Evolutionary conservation across 2,888 invertebrate species (phyloP), one percentile per base, ranked within the genome.

Genomic region (Agrypnus murinus): DNA sequence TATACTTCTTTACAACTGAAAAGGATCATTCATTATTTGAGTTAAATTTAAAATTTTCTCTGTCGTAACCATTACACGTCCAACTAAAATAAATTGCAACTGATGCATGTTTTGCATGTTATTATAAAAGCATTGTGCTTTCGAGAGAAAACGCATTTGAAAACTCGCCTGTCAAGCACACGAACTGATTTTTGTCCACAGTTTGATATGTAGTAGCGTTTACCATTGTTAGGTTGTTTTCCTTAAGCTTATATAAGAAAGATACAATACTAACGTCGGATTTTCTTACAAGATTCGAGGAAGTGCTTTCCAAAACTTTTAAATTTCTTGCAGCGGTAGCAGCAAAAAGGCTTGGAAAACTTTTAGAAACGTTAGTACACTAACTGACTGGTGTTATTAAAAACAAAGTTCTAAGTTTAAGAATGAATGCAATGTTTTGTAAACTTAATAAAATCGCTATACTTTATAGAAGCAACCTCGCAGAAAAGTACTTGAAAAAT

Each of bases 101-200:
- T 55, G 55, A 36, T 38, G 55, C 36, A 50, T 50, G 17, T 55
- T 34, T 48, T 55, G 17, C 34, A 55, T 53, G 40, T 53, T 50
- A 53, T 40, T 55, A 64, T 50, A 53, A 64, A 64, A 43, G 55
- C 38, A 55, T 64, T 64, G 45, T 58, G 58, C 36, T 57, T 36
- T 65, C 57, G n/a, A 46, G 36, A 17, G 46, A 57, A 65, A 65
- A 46, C 57, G 31, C 17, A 46, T 65, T 65, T 36, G 34, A 65
- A 65, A 65, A 58, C 46, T 32, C n/a, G 25, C 19, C 36, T 65
- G 65, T 65, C 65, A 58, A 46, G 34, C 36, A 12, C 65, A 65
- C 36, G 17, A 45, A n/a, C 45, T 58, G 65, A 65, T 65, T 65
- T 58, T 65, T 43, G 38, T 38, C n/a, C 10, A 63, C 36, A 50